A percentile compares a stretch with the other conserved stretches of the same genome.
Evolutionary conservation across 2,113 vertebrate genomes (phyloP).

Genomic region (Cisticola juncidis): DNA sequence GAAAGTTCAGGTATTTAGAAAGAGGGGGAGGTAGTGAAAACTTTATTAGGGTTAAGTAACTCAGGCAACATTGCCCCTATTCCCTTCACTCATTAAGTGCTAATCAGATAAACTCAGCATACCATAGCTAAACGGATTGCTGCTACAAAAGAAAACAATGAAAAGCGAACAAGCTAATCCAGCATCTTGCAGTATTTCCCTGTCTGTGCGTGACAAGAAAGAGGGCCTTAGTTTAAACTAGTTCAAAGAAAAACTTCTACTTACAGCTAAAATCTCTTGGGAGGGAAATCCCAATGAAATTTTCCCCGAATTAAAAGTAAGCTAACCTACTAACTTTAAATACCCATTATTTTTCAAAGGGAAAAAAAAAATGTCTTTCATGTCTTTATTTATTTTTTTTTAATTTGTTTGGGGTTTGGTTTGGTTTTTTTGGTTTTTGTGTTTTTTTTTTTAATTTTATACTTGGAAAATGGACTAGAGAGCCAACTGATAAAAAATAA

Average conservation of each 20-base stretch:
- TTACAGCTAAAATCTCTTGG: conserved; percentile 48
- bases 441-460: neutral
- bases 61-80: conserved; percentile 43
- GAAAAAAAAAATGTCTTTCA: neutral
- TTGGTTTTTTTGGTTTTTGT: no score
- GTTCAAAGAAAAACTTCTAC: conserved; percentile 62
- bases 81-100: conserved; percentile 65
- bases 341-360: neutral
- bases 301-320: neutral
- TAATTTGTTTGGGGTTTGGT: neutral
- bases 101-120: conserved; percentile 78
- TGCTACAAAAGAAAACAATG: conserved; percentile 71
- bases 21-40: conserved; percentile 61
- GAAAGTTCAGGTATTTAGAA: conserved; percentile 65
- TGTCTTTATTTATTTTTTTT: neutral
- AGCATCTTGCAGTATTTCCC: conserved; percentile 65
- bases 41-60: conserved; percentile 56
- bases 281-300: conserved; percentile 16
- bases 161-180: conserved; percentile 73
- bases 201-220: conserved; percentile 75
- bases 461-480: neutral
- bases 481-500: neutral
- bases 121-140: conserved; percentile 72
- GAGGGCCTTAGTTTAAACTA: conserved; percentile 63
- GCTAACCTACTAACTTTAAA: neutral